These are phyloP conservation scores for Falco columbarius DNA, from an alignment of 2,797 vertebrate genomes.

Conservation along the genomic window DNA sequence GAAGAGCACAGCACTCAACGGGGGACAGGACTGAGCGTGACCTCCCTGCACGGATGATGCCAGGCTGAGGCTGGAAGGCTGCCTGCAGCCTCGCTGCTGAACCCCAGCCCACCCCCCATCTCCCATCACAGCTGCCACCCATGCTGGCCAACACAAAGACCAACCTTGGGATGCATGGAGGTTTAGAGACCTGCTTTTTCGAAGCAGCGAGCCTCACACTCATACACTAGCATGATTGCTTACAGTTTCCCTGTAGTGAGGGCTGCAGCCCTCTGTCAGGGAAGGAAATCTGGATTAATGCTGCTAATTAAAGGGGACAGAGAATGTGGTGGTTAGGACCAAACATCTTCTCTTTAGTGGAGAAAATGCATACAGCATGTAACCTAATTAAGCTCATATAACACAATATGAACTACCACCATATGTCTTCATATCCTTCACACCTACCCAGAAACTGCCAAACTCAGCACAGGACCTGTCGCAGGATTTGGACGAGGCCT, in stretches of 20 bases:
- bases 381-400: background rate
- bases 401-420: background rate
- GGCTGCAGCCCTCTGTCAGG: background rate
- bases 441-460: background rate
- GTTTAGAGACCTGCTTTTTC: background rate
- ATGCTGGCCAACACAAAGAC: background rate
- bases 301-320: background rate
- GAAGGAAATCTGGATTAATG: background rate
- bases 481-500: background rate
- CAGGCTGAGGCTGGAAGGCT: background rate
- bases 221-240: fast-evolving
- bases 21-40: background rate
- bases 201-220: background rate
- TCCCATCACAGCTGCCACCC: background rate
- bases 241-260: background rate
- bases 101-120: background rate
- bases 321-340: background rate
- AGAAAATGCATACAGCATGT: background rate
- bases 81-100: background rate
- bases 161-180: background rate
- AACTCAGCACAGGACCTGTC: background rate
- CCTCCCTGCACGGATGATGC: background rate
- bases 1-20: background rate
- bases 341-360: background rate
- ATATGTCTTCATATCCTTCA: background rate